These are phyloP conservation scores for Cantharis rufa DNA, from an alignment of 2,888 invertebrate genomes.

Conservation along the genomic window DNA sequence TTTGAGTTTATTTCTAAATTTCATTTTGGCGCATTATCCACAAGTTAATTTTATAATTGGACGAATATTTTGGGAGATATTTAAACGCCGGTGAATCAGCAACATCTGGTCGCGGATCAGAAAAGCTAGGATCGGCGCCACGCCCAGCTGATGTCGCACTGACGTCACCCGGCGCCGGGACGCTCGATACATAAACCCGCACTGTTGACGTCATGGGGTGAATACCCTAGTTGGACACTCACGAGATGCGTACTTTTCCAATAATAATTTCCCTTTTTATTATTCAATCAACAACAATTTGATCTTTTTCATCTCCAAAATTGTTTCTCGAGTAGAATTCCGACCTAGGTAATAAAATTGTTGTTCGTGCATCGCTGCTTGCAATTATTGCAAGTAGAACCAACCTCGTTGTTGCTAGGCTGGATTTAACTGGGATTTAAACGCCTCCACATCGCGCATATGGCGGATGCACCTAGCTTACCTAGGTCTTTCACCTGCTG, in stretches of 20 bases:
- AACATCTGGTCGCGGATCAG: slow-evolving; percentile 32
- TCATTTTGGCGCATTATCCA: not conserved
- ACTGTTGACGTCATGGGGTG: slow-evolving; percentile 50
- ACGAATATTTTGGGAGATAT: slow-evolving; percentile 18
- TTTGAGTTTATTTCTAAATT: not conserved
- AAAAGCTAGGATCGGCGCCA: slow-evolving; percentile 43
- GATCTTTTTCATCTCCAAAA: not conserved
- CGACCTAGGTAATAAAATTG: not conserved
- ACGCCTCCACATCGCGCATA: slow-evolving; percentile 16
- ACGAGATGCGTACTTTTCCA: slow-evolving; percentile 7
- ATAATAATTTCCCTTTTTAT: not conserved
- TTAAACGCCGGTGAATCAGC: slow-evolving; percentile 25
- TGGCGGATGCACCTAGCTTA: slow-evolving; percentile 16
- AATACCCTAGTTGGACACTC: slow-evolving; percentile 39
- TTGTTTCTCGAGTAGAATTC: not conserved
- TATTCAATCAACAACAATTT: not conserved
- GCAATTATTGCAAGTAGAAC: not conserved
- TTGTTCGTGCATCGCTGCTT: not conserved
- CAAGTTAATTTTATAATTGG: not conserved
- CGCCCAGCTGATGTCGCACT: slow-evolving; percentile 55
- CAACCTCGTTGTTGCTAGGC: slow-evolving; percentile 6
- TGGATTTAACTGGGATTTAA: slow-evolving; percentile 8
- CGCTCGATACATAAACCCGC: slow-evolving; percentile 48
- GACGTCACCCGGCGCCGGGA: slow-evolving; percentile 53
- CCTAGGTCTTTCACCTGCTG: slow-evolving; percentile 37